These are phyloP conservation scores for Chloropsis hardwickii DNA, from an alignment of 2,113 vertebrate genomes.

Conservation along the genomic window DNA sequence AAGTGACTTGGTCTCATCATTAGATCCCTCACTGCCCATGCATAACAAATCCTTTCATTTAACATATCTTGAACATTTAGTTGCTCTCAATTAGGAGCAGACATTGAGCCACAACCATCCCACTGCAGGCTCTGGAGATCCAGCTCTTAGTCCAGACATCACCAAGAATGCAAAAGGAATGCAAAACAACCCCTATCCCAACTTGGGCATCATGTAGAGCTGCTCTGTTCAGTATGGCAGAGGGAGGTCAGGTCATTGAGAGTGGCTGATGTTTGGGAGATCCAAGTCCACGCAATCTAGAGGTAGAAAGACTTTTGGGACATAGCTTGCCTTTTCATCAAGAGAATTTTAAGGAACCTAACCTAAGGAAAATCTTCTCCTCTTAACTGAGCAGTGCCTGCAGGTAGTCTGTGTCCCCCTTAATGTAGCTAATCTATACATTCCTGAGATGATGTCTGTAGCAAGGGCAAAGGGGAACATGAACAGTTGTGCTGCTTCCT, in stretches of 20 bases:
- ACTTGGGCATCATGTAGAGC: neutral
- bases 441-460: neutral
- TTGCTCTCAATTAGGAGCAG: neutral
- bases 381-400: neutral
- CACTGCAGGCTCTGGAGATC: neutral
- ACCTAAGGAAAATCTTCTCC: neutral
- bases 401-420: neutral
- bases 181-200: neutral
- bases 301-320: neutral
- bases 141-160: neutral
- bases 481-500: neutral
- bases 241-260: neutral
- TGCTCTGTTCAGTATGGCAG: neutral
- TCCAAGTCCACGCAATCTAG: neutral
- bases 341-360: neutral
- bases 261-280: neutral
- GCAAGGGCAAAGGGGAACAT: neutral
- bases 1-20: neutral
- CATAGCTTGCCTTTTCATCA: neutral
- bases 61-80: neutral
- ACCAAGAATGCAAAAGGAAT: neutral
- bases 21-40: neutral
- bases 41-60: neutral
- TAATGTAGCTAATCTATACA: neutral
- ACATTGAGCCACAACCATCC: neutral